Percentiles rank a stretch among this genome's conserved stretches.
Evolutionary conservation across 2,888 invertebrate species (phyloP).

Genomic region (Andrena marginata): DNA sequence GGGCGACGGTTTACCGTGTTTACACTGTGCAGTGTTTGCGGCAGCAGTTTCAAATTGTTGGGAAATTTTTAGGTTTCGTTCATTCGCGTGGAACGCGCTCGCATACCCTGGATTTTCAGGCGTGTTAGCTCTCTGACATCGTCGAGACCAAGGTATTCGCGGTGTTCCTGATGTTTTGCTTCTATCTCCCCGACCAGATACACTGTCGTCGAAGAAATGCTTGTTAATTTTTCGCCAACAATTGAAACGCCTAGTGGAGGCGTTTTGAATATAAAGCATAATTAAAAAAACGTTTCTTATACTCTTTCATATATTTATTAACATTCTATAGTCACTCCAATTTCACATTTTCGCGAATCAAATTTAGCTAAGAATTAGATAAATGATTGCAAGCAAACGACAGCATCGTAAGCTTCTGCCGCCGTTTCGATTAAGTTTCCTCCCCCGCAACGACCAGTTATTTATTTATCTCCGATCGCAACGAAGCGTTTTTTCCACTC

Average conservation of each 20-base stretch:
- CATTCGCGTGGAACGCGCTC: background rate
- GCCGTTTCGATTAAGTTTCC: constrained; percentile 13
- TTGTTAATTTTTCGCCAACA: background rate
- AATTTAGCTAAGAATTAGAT: background rate
- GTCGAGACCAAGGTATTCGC: constrained; percentile 6
- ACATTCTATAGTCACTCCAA: background rate
- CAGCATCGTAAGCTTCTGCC: background rate
- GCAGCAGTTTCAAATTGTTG: constrained; percentile 40
- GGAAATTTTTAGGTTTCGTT: constrained; percentile 32
- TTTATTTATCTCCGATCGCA: constrained; percentile 22
- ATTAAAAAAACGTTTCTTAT: too few species aligned
- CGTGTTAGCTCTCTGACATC: background rate
- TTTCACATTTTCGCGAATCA: background rate
- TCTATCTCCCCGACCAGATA: background rate
- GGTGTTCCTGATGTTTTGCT: background rate
- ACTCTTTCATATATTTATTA: too few species aligned
- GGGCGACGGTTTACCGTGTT: constrained; percentile 27
- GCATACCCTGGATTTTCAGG: background rate
- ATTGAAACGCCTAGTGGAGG: background rate
- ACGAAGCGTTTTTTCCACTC: constrained; percentile 37
- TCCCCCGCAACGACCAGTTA: constrained; percentile 23
- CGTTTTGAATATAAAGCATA: too few species aligned
- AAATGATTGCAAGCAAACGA: background rate
- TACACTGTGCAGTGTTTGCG: background rate
- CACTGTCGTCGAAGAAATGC: background rate